Percentiles rank a stretch among this genome's conserved stretches.
These are phyloP conservation scores for Physella acuta DNA, from an alignment of 1,140 invertebrate species.

Conservation along the genomic window DNA sequence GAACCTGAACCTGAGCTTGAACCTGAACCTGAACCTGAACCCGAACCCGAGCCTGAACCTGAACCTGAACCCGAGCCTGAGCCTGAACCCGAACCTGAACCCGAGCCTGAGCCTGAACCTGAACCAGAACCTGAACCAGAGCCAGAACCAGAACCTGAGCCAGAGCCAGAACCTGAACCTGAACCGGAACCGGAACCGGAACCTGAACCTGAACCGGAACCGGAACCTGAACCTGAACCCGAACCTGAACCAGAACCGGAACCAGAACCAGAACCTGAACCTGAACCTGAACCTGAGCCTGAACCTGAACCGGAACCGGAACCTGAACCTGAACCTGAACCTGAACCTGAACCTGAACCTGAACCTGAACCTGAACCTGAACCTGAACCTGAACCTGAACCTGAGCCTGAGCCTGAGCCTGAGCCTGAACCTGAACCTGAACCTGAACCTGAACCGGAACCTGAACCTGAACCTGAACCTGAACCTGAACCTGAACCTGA, in stretches of 20 bases:
- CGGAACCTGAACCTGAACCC: not conserved
- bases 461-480: conserved; percentile 28
- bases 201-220: no score
- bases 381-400: conserved; percentile 30
- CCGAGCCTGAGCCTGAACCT: not conserved
- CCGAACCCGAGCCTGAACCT: not conserved
- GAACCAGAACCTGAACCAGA: not conserved
- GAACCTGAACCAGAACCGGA: not conserved
- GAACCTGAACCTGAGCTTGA: conserved; percentile 5
- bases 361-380: conserved; percentile 30
- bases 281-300: conserved; percentile 2
- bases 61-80: conserved; percentile 7
- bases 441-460: conserved; percentile 28
- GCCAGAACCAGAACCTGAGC: no score
- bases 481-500: not conserved
- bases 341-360: not conserved
- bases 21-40: conserved; percentile 5
- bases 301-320: not conserved
- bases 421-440: conserved; percentile 29
- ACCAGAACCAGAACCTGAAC: not conserved
- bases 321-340: not conserved
- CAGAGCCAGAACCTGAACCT: no score
- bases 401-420: conserved; percentile 26
- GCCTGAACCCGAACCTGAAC: not conserved
- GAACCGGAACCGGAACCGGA: no score